Evolutionary conservation across 2,113 vertebrate genomes (phyloP), one percentile per base, ranked within the genome.

Genomic region (Eretmochelys imbricata): DNA sequence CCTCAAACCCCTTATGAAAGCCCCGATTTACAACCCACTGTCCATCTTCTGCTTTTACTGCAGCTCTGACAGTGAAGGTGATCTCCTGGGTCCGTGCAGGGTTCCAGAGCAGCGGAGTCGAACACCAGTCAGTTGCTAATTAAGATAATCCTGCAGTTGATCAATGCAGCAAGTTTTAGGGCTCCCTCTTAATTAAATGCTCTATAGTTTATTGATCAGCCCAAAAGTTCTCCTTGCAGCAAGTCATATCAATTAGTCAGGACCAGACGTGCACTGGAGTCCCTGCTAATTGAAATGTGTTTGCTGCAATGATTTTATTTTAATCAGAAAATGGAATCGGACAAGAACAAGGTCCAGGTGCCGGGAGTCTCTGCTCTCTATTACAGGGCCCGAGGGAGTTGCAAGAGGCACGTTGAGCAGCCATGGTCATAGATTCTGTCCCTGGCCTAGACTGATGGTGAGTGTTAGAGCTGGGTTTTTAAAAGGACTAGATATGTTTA

Each of bases 101-200:
- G 27, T 84, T 0, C 1, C 29, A 82, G 35, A 59, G 53, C 42
- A 65, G 1, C 42, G 6, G 72, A 46, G 72, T 69, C 17, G 35
- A 69, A 69, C 35, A 3, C 75, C 53, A 0, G 1, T 84, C 79
- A 3, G 0, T 59, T 54, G 87, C 93, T 96, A 91, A 95, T 95
- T 38, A 94, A 96, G 90, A 94, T 50, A 53, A 93, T 95, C 89
- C 87, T 4, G 80, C 87, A 42, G 57, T 87, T 3, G 31, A 93
- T 95, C 93, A 17, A 94, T 89, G 82, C 65, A 6, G 12, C 0
- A 22, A 89, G 89, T 89, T 95, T 95, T 85, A 83, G 96, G 96
- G 93, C 90, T 94, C 88, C 69, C 89, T 94, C 87, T 94, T 95
- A 94, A 97, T 97, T 95, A 95, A 96, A 90, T 84, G 14, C 95